phyloP scores from a whole-genome alignment of 92 coral and sea anemone genomes.

The Actinernus sp. region DNA sequence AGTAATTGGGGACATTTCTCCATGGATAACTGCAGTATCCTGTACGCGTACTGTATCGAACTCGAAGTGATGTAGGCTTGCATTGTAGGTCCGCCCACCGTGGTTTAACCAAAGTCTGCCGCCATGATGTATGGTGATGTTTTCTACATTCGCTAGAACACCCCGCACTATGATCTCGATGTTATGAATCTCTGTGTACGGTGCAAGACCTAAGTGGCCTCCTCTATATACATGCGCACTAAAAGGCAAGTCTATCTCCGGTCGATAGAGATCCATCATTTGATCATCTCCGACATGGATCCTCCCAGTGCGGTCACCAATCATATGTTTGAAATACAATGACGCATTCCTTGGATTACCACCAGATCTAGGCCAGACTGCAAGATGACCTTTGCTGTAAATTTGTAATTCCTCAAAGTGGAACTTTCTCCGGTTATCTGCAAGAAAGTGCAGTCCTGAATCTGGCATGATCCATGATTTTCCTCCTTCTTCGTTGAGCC shows the following conservation, averaged over 20 bases:
- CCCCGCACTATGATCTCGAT: conserved; percentile 78
- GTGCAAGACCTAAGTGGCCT: conserved; percentile 72
- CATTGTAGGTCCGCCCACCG: conserved; percentile 58
- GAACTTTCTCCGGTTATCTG: conserved; percentile 39
- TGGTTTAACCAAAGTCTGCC: conserved; percentile 69
- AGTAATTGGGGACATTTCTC: conserved; percentile 57
- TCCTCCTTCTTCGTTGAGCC: conserved; percentile 57
- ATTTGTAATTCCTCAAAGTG: conserved; percentile 78
- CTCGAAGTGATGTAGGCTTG: conserved; percentile 41
- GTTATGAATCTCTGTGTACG: conserved; percentile 57
- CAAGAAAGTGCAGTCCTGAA: conserved; percentile 68
- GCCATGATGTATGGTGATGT: conserved; percentile 66
- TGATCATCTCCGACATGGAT: conserved; percentile 62
- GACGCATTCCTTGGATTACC: conserved; percentile 33
- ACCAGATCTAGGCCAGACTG: conserved; percentile 49
- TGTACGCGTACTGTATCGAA: conserved; percentile 70
- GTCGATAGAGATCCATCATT: conserved; percentile 59
- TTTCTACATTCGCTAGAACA: conserved; percentile 55
- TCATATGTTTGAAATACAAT: conserved; percentile 65
- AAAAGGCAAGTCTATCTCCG: conserved; percentile 78
- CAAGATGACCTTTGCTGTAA: conserved; percentile 64
- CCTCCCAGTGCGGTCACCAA: conserved; percentile 76
- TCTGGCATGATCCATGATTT: conserved; percentile 82
- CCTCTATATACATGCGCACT: conserved; percentile 71
- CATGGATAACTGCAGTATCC: conserved; percentile 65